These are phyloP conservation scores for Bradysia coprophila DNA, from an alignment of 1,140 invertebrate species.

Conservation along the genomic window DNA sequence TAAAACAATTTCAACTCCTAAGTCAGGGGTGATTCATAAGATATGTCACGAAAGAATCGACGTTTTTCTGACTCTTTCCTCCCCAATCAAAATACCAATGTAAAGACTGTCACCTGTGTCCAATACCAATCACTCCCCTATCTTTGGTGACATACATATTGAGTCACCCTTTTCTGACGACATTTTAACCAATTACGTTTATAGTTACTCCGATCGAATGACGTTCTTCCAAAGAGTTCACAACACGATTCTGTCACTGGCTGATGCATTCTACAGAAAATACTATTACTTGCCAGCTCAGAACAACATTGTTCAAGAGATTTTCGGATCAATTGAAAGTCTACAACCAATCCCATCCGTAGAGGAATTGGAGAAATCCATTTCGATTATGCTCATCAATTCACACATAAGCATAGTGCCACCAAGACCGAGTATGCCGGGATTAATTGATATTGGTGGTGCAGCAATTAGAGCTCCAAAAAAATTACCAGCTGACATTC, in stretches of 20 bases:
- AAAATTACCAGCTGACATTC: conserved; percentile 20
- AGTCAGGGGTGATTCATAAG: too few relatives aligned
- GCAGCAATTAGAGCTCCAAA: conserved; percentile 25
- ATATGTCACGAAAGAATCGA: too few relatives aligned
- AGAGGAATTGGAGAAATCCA: conserved; percentile 27
- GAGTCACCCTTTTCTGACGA: too few relatives aligned
- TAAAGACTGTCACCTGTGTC: too few relatives aligned
- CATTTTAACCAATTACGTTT: too few relatives aligned
- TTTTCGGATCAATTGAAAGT: conserved; percentile 6
- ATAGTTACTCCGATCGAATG: conserved; percentile 20
- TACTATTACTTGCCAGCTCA: conserved; percentile 18
- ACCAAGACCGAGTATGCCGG: conserved; percentile 27
- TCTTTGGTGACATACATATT: too few relatives aligned
- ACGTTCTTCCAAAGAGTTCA: conserved; percentile 22
- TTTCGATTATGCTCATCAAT: conserved; percentile 33
- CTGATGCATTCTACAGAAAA: conserved; percentile 15
- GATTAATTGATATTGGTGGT: conserved; percentile 29
- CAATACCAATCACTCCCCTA: too few relatives aligned
- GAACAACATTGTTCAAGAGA: conserved; percentile 19
- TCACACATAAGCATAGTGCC: conserved; percentile 27
- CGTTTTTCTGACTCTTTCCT: too few relatives aligned
- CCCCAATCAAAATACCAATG: too few relatives aligned
- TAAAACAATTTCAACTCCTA: too few relatives aligned
- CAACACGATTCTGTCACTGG: conserved; percentile 19
- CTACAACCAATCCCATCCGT: conserved; percentile 16